These are phyloP conservation scores for Colletes latitarsis DNA, from an alignment of 1,140 invertebrate genomes.

Conservation along the genomic window DNA sequence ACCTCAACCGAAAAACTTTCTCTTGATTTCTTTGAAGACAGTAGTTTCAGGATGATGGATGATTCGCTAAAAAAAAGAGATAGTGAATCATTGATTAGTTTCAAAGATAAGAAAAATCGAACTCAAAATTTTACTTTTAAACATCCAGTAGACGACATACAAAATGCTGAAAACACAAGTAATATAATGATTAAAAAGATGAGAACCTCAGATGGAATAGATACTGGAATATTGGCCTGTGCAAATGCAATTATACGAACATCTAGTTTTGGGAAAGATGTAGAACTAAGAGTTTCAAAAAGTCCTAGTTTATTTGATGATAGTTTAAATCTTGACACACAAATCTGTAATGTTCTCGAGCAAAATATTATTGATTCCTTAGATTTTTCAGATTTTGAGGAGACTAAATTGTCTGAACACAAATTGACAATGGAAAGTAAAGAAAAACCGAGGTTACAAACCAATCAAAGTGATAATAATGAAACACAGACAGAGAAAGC, in stretches of 20 bases:
- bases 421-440: slow-evolving; percentile 7
- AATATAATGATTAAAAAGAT: slow-evolving; percentile 17
- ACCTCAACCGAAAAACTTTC: not conserved
- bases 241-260: not conserved
- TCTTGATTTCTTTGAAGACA: slow-evolving; percentile 26
- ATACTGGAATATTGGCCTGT: not conserved
- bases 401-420: slow-evolving; percentile 33
- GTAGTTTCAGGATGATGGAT: slow-evolving; percentile 22
- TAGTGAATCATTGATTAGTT: slow-evolving; percentile 10
- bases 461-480: not conserved
- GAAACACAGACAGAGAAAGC: not conserved
- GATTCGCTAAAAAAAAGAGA: not conserved
- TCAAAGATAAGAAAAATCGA: not conserved
- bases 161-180: not conserved
- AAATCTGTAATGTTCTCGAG: slow-evolving; percentile 74
- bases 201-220: slow-evolving; percentile 1
- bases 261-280: slow-evolving; percentile 12
- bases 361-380: slow-evolving; percentile 73
- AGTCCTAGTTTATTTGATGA: slow-evolving; percentile 76
- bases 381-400: slow-evolving; percentile 64
- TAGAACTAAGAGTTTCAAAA: slow-evolving; percentile 37
- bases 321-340: slow-evolving; percentile 74
- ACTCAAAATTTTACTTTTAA: slow-evolving; percentile 9
- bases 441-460: not conserved
- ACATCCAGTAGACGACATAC: not conserved